Percentiles rank a stretch among this genome's conserved stretches.
Evolutionary conservation across 2,113 vertebrate species (phyloP).

Genomic region (Hemicordylus capensis): DNA sequence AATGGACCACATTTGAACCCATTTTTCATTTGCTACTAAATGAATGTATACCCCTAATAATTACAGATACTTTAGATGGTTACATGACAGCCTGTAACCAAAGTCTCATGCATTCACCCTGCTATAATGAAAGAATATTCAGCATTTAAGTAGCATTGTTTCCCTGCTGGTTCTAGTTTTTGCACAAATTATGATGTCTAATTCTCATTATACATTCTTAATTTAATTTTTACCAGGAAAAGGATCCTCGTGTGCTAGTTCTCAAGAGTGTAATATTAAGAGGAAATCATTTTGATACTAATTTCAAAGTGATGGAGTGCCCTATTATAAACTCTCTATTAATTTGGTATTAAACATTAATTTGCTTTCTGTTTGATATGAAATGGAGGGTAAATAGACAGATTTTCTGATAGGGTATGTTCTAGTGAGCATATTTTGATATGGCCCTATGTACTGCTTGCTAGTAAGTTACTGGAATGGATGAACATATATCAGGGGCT

Average conservation of each 20-base stretch:
- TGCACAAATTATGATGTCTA: slow-evolving; percentile 26
- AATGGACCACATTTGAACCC: no score
- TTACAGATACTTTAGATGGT: neutral
- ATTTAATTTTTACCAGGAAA: slow-evolving; percentile 55
- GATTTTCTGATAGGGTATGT: slow-evolving; percentile 34
- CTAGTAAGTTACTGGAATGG: neutral
- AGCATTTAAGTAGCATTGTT: slow-evolving; percentile 34
- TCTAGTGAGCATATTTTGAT: slow-evolving; percentile 37
- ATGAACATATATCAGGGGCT: no score
- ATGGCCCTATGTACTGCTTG: neutral
- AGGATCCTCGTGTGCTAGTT: slow-evolving; percentile 6
- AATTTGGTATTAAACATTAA: slow-evolving; percentile 66
- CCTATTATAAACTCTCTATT: slow-evolving; percentile 46
- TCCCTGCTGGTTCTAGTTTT: slow-evolving; percentile 18
- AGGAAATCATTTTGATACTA: slow-evolving; percentile 43
- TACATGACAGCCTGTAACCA: neutral
- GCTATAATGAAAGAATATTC: neutral
- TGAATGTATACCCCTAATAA: neutral
- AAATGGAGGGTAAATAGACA: slow-evolving; percentile 54
- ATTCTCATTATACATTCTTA: slow-evolving; percentile 51
- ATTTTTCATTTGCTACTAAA: no score
- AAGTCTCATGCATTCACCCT: neutral
- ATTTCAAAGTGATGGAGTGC: slow-evolving; percentile 31
- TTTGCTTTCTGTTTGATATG: slow-evolving; percentile 53
- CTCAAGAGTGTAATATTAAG: slow-evolving; percentile 52